phyloP scores from a whole-genome alignment of 2,113 vertebrate species.

The Anoura caudifer region DNA sequence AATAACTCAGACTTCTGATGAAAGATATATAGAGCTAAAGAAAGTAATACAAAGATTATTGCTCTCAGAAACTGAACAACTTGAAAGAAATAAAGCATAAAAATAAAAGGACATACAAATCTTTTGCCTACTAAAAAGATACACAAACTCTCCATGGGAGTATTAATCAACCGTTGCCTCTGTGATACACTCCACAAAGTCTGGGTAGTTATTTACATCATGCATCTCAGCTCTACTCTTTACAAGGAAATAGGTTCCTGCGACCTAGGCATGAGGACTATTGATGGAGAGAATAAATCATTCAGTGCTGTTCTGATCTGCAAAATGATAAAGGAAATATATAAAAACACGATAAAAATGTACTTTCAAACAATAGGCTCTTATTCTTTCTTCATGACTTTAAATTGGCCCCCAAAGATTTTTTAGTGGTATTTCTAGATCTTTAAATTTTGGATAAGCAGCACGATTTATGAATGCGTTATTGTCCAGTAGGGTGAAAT shows the following conservation, averaged over 20 bases:
- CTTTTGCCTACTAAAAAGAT: neutral
- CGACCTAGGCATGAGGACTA: neutral
- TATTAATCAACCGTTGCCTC: neutral
- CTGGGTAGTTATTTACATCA: neutral
- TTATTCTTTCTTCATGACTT: neutral
- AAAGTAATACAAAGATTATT: neutral
- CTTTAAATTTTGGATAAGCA: neutral
- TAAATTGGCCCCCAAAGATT: neutral
- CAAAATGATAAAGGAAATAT: neutral
- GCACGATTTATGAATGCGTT: neutral
- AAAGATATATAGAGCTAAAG: neutral
- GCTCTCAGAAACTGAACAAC: neutral
- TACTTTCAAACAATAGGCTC: neutral
- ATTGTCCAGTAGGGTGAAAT: neutral
- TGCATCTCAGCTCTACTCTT: neutral
- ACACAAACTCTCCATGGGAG: neutral
- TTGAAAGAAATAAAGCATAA: neutral
- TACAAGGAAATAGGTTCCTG: neutral
- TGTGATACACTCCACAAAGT: neutral
- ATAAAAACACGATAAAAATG: neutral
- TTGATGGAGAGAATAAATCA: neutral
- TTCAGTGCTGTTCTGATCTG: neutral
- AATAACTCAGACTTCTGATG: neutral
- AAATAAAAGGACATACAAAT: neutral
- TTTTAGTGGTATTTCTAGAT: neutral